Evolutionary conservation across 2,797 vertebrate species (phyloP).

Genomic region (Poeciliopsis paucimaculata): DNA sequence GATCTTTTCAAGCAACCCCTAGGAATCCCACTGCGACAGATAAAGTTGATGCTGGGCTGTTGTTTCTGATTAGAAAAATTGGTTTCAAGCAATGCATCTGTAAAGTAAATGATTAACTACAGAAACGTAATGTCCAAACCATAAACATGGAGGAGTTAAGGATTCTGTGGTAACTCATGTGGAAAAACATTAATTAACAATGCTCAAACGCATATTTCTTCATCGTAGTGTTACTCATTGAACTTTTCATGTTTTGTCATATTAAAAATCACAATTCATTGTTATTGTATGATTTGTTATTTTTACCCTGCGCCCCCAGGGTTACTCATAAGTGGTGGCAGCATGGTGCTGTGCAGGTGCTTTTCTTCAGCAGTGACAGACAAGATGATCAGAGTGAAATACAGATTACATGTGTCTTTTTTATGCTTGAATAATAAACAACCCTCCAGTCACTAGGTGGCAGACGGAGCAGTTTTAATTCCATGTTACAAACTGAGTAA

Average conservation of each 20-base stretch:
- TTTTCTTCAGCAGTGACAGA: background rate
- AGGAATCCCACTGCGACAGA: constrained; percentile 52
- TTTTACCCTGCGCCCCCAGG: background rate
- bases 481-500: too few relatives aligned
- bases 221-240: background rate
- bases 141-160: constrained; percentile 5
- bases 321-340: background rate
- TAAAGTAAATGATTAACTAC: constrained; percentile 8
- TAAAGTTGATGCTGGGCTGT: constrained; percentile 48
- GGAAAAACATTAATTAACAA: constrained; percentile 65
- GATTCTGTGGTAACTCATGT: constrained; percentile 8
- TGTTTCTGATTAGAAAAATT: constrained; percentile 35
- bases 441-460: too few relatives aligned
- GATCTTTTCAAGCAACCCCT: constrained; percentile 60
- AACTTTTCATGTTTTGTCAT: background rate
- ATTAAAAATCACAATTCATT: background rate
- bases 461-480: background rate
- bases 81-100: constrained; percentile 41
- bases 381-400: background rate
- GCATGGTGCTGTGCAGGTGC: background rate
- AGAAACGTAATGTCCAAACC: background rate
- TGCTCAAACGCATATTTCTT: constrained; percentile 52
- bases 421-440: too few relatives aligned
- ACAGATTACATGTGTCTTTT: background rate
- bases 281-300: background rate